Evolutionary conservation across 2,888 invertebrate species (phyloP).

Genomic region (Sarcophaga rosellei): DNA sequence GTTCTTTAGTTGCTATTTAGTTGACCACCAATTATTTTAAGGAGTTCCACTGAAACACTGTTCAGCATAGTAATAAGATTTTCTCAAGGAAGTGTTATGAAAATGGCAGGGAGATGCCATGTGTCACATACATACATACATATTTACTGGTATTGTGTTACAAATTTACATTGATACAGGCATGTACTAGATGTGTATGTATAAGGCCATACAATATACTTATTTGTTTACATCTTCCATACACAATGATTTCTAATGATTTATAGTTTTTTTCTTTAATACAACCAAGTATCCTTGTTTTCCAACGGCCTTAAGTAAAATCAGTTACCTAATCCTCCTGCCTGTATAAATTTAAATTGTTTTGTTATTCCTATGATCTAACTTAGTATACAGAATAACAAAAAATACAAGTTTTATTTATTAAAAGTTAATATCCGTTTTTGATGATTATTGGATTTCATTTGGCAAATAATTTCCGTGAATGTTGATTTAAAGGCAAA

Average conservation of each 20-base stretch:
- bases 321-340: too few relatives aligned
- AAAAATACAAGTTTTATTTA: neutral
- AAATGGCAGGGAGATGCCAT: too few relatives aligned
- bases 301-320: neutral
- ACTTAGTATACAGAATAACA: neutral
- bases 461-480: conserved; percentile 55
- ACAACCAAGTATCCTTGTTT: neutral
- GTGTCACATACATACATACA: too few relatives aligned
- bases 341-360: too few relatives aligned
- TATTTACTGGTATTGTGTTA: too few relatives aligned
- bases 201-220: neutral
- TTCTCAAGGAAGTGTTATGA: too few relatives aligned
- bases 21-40: too few relatives aligned
- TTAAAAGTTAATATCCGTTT: conserved; percentile 55
- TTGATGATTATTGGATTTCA: conserved; percentile 41
- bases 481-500: neutral
- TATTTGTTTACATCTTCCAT: conserved; percentile 4
- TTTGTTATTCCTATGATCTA: too few relatives aligned
- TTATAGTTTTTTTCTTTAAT: neutral
- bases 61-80: too few relatives aligned
- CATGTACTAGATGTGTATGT: neutral
- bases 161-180: too few relatives aligned
- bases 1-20: too few relatives aligned
- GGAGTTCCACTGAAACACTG: too few relatives aligned
- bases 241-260: conserved; percentile 22